These are phyloP conservation scores for Nomia melanderi DNA, from an alignment of 1,140 invertebrate species.

Conservation along the genomic window DNA sequence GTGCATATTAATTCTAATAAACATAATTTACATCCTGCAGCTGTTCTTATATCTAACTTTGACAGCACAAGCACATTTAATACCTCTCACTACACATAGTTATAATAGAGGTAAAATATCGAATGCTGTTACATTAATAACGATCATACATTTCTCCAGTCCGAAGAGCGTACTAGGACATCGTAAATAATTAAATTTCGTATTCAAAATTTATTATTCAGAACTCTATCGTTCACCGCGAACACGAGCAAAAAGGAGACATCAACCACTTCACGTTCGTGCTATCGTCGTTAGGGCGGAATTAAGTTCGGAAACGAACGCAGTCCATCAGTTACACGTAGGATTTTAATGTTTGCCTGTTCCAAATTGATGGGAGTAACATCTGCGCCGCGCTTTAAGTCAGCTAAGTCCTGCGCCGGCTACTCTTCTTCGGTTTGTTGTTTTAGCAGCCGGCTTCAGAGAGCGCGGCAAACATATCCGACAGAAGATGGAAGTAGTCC, in stretches of 20 bases:
- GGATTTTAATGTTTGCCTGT: slow-evolving; percentile 58
- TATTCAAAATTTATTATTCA: no score
- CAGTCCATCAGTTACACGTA: slow-evolving; percentile 45
- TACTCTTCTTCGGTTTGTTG: slow-evolving; percentile 64
- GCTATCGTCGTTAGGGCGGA: background rate
- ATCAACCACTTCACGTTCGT: background rate
- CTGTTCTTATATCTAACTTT: no score
- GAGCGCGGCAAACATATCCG: slow-evolving; percentile 64
- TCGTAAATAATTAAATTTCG: no score
- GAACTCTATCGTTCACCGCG: no score
- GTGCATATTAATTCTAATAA: no score
- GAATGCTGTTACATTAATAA: no score
- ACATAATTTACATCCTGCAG: no score
- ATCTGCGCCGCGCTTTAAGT: slow-evolving; percentile 45
- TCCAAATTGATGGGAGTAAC: slow-evolving; percentile 54
- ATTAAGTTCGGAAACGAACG: slow-evolving; percentile 39
- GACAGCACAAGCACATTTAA: no score
- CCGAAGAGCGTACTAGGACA: no score
- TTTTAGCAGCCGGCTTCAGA: slow-evolving; percentile 62
- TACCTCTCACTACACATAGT: no score
- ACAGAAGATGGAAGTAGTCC: slow-evolving; percentile 66
- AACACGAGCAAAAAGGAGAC: background rate
- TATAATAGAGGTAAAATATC: no score
- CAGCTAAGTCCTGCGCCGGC: slow-evolving; percentile 52
- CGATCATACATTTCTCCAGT: no score